Base-by-base conservation (phyloP, 2,113 vertebrate genomes). In the Oreochromis spilurus region DNA sequence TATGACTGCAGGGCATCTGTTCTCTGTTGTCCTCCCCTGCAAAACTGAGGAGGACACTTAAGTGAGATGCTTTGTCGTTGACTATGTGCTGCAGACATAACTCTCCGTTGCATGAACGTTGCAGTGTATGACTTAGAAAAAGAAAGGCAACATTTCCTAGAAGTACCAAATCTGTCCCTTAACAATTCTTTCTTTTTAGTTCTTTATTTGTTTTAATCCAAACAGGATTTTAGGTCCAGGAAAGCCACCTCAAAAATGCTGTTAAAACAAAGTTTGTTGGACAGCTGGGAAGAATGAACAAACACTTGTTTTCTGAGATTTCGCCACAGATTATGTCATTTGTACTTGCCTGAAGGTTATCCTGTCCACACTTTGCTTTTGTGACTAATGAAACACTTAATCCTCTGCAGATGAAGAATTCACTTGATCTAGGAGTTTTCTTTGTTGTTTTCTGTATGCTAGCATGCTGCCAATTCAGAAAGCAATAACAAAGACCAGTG, bases 241-340 rank as follows among this genome's bases (percentile, higher is more conserved):
- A 87, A 89, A 82, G 78, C 54, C 45, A 82, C 55, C 19, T 36
- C 5, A 45, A 34, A 57, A 50, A 81, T 31, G 81, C 29, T 84
- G 34, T 67, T 50, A 31, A 79, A 70, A 81, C 21, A 31, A 50
- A 54, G 31, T 54, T 89, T 52, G 62, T 79, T 48, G 13, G 77
- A 86, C 90, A 91, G 89, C 88, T 91, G 88, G 82, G 36, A 70
- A 88, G 75, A 89, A 92, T 90, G 85, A 93, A 54, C 82, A 88
- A 92, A 89, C 90, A 91, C 86, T 94, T 90, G 88, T 87, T 92
- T 88, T 91, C 45, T 45, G 84, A 92, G 87, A 90, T 89, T 89
- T 85, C 79, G 65, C 6, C 29, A 87, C 84, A 89, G 83, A 93
- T 93, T 89, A 90, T 82, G 80, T 84, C 91, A 94, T 88, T 88